phyloP scores from a whole-genome alignment of 2,888 invertebrate genomes.

The Bombylius discolor region DNA sequence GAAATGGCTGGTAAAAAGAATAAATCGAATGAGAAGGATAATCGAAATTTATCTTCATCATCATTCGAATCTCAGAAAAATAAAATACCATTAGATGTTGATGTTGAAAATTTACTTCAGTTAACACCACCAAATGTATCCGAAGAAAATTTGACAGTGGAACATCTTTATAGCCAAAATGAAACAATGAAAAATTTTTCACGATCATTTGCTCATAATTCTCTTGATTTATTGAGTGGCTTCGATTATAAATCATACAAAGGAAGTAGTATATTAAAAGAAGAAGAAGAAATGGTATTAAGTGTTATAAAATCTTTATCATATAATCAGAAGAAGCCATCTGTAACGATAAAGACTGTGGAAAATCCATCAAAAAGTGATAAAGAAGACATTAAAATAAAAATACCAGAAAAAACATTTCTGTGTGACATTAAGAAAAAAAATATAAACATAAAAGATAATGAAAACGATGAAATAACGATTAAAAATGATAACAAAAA shows the following conservation, averaged over 20 bases:
- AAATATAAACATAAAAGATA: background rate
- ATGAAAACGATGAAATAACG: background rate
- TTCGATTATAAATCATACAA: slow-evolving; percentile 11
- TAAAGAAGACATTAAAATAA: too few species aligned
- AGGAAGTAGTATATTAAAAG: slow-evolving; percentile 11
- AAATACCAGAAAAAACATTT: too few species aligned
- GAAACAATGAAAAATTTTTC: background rate
- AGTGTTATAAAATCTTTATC: slow-evolving; percentile 13
- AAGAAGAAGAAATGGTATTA: slow-evolving; percentile 17
- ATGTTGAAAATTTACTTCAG: background rate
- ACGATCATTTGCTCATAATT: slow-evolving; percentile 1
- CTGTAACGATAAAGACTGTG: too few species aligned
- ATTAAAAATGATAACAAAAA: background rate
- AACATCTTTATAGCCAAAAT: background rate
- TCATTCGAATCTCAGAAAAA: background rate
- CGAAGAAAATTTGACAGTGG: background rate
- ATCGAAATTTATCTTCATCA: background rate
- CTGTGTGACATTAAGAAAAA: too few species aligned
- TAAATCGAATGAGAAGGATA: background rate
- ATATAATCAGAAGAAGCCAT: background rate
- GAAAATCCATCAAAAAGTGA: too few species aligned
- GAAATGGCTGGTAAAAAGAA: slow-evolving; percentile 6
- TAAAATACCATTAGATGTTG: background rate
- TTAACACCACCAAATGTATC: background rate
- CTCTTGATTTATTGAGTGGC: slow-evolving; percentile 10